Conservation (phyloP, 2,113 vertebrate species). For the Nannospalax galili region DNA sequence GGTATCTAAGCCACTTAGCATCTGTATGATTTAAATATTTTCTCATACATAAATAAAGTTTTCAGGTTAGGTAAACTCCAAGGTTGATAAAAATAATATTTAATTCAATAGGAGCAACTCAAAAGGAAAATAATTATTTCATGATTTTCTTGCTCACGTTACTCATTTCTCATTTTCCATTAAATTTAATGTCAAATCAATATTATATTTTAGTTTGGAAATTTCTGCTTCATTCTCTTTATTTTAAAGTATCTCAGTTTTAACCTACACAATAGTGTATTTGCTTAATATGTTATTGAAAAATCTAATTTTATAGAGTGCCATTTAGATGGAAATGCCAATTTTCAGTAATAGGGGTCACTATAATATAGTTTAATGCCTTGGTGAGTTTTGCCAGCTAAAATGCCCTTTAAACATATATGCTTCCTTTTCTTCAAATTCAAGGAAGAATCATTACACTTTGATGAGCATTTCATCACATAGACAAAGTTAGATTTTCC, state of each 20-base stretch:
- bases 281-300: constrained; percentile 70
- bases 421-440: constrained; percentile 63
- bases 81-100: constrained; percentile 54
- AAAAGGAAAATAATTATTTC: constrained; percentile 54
- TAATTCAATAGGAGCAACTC: constrained; percentile 24
- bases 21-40: constrained; percentile 23
- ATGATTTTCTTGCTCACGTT: constrained; percentile 39
- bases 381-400: constrained; percentile 71
- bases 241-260: constrained; percentile 54
- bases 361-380: constrained; percentile 74
- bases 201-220: constrained; percentile 49
- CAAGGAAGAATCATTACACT: constrained; percentile 69
- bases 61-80: background rate
- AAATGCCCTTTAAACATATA: constrained; percentile 77
- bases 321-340: constrained; percentile 78
- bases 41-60: background rate
- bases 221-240: constrained; percentile 37
- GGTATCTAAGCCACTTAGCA: background rate
- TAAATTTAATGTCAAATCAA: constrained; percentile 70
- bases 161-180: constrained; percentile 41
- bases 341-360: constrained; percentile 77
- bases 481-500: constrained; percentile 53
- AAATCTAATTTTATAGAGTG: constrained; percentile 74
- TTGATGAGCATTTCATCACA: constrained; percentile 68
- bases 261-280: constrained; percentile 52